Conservation (phyloP, 2,797 vertebrate genomes). For the Potorous gilbertii region DNA sequence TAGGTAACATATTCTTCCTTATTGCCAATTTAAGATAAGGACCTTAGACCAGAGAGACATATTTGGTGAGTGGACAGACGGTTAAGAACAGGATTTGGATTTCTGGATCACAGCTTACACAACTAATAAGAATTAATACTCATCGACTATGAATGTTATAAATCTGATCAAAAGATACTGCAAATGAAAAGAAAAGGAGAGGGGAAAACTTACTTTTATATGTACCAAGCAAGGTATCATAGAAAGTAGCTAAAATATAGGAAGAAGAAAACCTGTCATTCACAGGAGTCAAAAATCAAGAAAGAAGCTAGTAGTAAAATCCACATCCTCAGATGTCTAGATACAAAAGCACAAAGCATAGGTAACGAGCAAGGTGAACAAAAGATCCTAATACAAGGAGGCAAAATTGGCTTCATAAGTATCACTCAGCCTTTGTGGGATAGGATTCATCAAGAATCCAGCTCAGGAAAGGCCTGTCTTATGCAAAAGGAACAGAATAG, state of each 20-base stretch:
- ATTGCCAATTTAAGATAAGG: neutral
- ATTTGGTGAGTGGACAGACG: neutral
- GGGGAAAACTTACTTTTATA: neutral
- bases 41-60: neutral
- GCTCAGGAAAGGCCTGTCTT: neutral
- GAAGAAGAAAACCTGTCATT: neutral
- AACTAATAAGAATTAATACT: neutral
- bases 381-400: neutral
- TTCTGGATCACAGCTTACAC: neutral
- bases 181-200: neutral
- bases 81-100: neutral
- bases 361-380: neutral
- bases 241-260: neutral
- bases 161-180: neutral
- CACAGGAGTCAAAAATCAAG: neutral
- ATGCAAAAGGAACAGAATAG: neutral
- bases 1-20: neutral
- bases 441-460: neutral
- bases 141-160: neutral
- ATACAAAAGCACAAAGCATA: neutral
- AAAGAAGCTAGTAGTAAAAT: neutral
- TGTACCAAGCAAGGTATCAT: neutral
- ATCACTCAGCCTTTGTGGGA: neutral
- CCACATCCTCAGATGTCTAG: neutral
- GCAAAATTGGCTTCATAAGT: neutral